Evolutionary conservation across 1,140 invertebrate genomes (phyloP).

Genomic region (Brachionus koreanus): DNA sequence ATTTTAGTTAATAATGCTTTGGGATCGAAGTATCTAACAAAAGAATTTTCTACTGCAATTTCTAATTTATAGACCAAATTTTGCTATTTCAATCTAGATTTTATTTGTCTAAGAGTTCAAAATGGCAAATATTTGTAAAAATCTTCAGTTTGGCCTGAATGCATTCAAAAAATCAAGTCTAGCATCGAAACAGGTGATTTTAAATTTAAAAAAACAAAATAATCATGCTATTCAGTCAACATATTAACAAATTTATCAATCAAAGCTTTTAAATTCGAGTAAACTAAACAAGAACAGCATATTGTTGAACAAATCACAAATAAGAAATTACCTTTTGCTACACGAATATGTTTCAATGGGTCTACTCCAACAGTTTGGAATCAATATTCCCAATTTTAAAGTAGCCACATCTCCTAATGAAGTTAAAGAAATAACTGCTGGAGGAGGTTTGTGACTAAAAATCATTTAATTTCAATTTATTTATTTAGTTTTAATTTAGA

Average conservation of each 20-base stretch:
- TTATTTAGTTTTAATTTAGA: background rate
- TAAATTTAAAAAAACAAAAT: background rate
- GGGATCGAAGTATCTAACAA: background rate
- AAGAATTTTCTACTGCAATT: background rate
- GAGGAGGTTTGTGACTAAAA: background rate
- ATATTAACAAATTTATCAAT: background rate
- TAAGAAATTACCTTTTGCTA: conserved; percentile 30
- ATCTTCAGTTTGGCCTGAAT: conserved; percentile 21
- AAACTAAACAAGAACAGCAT: background rate
- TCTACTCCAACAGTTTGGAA: conserved; percentile 36
- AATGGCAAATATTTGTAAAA: conserved; percentile 38
- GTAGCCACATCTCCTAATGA: conserved; percentile 33
- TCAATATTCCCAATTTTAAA: conserved; percentile 42
- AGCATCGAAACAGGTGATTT: conserved; percentile 1
- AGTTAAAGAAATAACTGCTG: conserved; percentile 15
- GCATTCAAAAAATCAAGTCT: background rate
- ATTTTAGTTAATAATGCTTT: conserved; percentile 30
- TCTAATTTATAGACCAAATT: conserved; percentile 7
- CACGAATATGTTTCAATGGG: conserved; percentile 46
- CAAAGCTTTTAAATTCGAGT: background rate
- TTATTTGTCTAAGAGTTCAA: background rate
- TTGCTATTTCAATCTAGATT: conserved; percentile 8
- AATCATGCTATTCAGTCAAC: background rate
- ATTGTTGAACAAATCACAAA: conserved; percentile 32
- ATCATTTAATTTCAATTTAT: background rate